Base-by-base conservation (phyloP, 2,797 vertebrate genomes). In the Coregonus ussuriensis region DNA sequence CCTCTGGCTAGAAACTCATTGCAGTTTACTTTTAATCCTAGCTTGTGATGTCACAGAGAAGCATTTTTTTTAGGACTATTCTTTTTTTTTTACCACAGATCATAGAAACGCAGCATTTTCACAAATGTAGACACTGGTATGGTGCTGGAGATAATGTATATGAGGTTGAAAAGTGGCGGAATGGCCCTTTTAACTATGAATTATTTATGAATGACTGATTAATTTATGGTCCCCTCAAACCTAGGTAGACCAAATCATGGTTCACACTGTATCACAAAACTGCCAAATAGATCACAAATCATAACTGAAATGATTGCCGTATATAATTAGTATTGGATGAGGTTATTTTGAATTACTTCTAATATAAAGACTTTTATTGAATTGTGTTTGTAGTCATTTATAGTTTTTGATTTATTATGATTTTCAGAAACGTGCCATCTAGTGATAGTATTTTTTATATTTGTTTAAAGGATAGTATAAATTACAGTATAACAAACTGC, bases 161-260 rank as follows among this genome's bases (percentile, higher is more conserved):
- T 47, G 9, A 13, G 41, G 11, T 47, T 47, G 41, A 47, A 47
- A 47, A 47, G 41, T 47, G 9, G 41, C 9, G 41, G 41, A 11
- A 47, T 47, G 3, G 41, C 41, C 9, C 2, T 25, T 47, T 47
- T 47, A 47, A 47, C 47, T 56, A 13, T 35, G 25, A 72, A 31
- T 72, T 6, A 72, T 67, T 29, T 29, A 53, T 33, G 71, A 35
- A 13, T 69, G 18, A 31, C 78, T 79, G 75, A 83, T 85, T 87
- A 52, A 85, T 89, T 88, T 59, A 82, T 87, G 41, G n/a, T 66
- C 59, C 56, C 65, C 71, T 67, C 71, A 73, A 74, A 75, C 74
- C 78, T 73, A 21, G 77, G 81, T 37, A 77, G 37, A 83, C 63
- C 56, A 83, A 66, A 78, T 67, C 31, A 75, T 51, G 79, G 77